Base-by-base conservation (phyloP, 2,888 invertebrate genomes). In the Meliscaeva auricollis region DNA sequence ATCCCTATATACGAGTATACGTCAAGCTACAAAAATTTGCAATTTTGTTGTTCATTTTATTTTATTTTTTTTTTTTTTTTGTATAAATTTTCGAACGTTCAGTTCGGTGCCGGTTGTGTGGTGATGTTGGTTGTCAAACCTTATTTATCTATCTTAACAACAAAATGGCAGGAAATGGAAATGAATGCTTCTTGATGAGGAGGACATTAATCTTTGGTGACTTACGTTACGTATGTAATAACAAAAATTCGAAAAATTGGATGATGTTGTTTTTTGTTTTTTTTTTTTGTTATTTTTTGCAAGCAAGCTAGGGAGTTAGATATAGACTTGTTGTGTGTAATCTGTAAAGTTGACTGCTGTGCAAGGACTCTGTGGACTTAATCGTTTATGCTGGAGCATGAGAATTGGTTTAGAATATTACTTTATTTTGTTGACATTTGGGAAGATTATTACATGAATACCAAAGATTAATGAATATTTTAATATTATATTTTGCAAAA, bases 11-110 rank as follows among this genome's bases (percentile, higher is more conserved):
- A 60, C 46, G 69, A 11, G 11, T n/a, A n/a, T n/a, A n/a, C n/a
- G n/a, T 69, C 54, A 62, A 56, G 32, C 73, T 69, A 83, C 69
- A 78, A 78, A n/a, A 62, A 79, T 79, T 69, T 74, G 46, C 20
- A 32, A 66, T 64, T 46, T 54, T 60, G 41, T 30, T 35, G 50
- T 32, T 77, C 38, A 32, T 73, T 52, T 38, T 17, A 11, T 22
- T 74, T n/a, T n/a, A n/a, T n/a, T 52, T 30, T 41, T 75, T 41
- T 20, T 58, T 35, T 35, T 20, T 62, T 22, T n/a, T n/a, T 26
- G 26, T 15, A 62, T 62, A 62, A 44, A 38, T 72, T 15, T 48
- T 38, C 48, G 41, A 26, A 38, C 8, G 15, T n/a, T 32, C 8
- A 3, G 1, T 4, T 0, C 13, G 20, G 22, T 8, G 6, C 2